Percentiles rank a stretch among this genome's conserved stretches.
phyloP scores from a whole-genome alignment of 1,140 invertebrate genomes.

The Melipona quadrifasciata region DNA sequence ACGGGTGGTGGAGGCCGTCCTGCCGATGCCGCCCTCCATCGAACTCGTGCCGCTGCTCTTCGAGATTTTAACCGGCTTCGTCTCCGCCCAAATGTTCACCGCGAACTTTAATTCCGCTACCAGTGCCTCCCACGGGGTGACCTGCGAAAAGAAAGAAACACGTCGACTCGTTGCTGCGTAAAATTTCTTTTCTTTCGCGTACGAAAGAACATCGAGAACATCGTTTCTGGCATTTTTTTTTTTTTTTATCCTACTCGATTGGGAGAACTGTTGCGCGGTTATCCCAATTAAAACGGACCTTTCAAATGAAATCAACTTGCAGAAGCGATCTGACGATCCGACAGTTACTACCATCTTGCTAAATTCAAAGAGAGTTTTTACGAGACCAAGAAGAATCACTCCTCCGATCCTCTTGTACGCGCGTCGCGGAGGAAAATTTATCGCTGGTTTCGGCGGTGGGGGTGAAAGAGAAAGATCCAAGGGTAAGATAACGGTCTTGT shows the following conservation, averaged over 20 bases:
- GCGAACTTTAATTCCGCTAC: slow-evolving; percentile 85
- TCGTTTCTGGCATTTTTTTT: no score
- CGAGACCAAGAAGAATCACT: neutral
- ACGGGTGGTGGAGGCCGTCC: slow-evolving; percentile 67
- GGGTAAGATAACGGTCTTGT: slow-evolving; percentile 34
- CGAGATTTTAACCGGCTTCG: slow-evolving; percentile 83
- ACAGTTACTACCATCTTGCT: neutral
- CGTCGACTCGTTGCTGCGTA: no score
- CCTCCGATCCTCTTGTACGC: neutral
- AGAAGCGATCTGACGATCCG: neutral
- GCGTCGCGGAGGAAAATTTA: slow-evolving; percentile 27
- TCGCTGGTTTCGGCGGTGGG: slow-evolving; percentile 15
- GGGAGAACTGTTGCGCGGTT: no score
- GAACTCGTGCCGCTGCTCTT: slow-evolving; percentile 68
- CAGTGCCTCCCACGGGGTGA: slow-evolving; percentile 84
- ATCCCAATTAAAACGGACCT: no score
- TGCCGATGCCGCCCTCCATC: slow-evolving; percentile 59
- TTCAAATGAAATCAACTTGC: neutral
- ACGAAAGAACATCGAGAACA: no score
- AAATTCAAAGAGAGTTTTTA: neutral
- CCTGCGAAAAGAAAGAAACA: slow-evolving; percentile 74
- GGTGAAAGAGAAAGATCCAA: slow-evolving; percentile 40
- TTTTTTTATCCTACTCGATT: no score
- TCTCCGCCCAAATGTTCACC: slow-evolving; percentile 84
- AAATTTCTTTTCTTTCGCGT: no score